Evolutionary conservation across 2,888 invertebrate species (phyloP).

Genomic region (Autographa gamma): DNA sequence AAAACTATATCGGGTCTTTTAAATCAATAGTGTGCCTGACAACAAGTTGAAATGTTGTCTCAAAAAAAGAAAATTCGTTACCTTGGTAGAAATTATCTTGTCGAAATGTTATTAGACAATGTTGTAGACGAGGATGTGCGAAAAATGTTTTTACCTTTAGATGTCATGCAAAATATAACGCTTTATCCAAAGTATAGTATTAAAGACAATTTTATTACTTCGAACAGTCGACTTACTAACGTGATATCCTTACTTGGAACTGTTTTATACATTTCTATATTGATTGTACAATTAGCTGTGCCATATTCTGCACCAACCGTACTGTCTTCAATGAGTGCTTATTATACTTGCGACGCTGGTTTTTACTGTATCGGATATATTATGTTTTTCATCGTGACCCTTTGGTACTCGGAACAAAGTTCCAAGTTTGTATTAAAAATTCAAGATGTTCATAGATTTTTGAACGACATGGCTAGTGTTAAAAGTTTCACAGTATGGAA

Average conservation of each 20-base stretch:
- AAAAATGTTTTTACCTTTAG: too few relatives aligned
- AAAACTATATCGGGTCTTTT: too few relatives aligned
- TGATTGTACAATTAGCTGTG: background rate
- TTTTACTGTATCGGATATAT: slow-evolving; percentile 7
- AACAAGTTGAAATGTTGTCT: too few relatives aligned
- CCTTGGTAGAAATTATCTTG: too few relatives aligned
- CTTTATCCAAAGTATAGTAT: slow-evolving; percentile 30
- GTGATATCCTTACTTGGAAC: slow-evolving; percentile 10
- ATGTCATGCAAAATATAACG: background rate
- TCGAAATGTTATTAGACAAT: too few relatives aligned
- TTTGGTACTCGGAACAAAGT: slow-evolving; percentile 4
- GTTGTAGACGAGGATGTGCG: too few relatives aligned
- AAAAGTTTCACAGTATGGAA: slow-evolving; percentile 2
- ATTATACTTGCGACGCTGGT: background rate
- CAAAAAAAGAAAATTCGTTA: too few relatives aligned
- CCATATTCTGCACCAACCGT: background rate
- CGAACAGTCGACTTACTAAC: slow-evolving; percentile 12
- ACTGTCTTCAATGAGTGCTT: background rate
- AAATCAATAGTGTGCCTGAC: too few relatives aligned
- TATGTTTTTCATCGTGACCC: slow-evolving; percentile 8
- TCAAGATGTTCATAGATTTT: slow-evolving; percentile 25
- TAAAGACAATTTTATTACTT: slow-evolving; percentile 14
- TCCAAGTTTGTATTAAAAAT: slow-evolving; percentile 22
- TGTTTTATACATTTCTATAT: background rate
- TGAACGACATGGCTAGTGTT: slow-evolving; percentile 7